Evolutionary conservation across 1,140 invertebrate genomes (phyloP).

Genomic region (Thalassaphorura encarpata): DNA sequence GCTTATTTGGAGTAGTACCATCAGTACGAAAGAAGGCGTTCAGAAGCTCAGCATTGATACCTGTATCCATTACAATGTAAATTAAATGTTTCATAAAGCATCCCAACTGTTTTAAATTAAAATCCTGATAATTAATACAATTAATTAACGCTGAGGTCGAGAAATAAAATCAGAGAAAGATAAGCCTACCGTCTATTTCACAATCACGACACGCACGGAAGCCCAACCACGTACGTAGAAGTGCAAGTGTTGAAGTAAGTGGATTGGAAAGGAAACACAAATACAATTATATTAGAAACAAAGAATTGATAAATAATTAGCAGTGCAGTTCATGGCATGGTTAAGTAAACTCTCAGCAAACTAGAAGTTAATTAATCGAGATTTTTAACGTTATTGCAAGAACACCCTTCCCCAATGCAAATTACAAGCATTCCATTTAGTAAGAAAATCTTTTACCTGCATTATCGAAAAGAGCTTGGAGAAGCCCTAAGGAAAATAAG

Average conservation of each 20-base stretch:
- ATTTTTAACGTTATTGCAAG: background rate
- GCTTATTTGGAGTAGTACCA: background rate
- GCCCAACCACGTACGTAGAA: no score
- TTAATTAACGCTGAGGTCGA: no score
- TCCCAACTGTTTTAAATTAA: no score
- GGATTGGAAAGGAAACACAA: no score
- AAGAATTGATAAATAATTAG: background rate
- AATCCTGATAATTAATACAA: no score
- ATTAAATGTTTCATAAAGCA: no score
- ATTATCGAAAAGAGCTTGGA: conserved; percentile 90
- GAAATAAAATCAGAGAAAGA: background rate
- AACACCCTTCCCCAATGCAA: no score
- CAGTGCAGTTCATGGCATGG: background rate
- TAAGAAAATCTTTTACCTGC: conserved; percentile 53
- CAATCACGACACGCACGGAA: no score
- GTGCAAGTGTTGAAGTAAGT: no score
- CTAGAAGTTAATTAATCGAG: background rate
- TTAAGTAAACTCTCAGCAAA: background rate
- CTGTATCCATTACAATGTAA: no score
- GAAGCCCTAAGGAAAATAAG: conserved; percentile 79
- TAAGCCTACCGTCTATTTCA: conserved; percentile 6
- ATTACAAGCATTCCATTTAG: no score
- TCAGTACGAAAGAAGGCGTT: conserved; percentile 45
- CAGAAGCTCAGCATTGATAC: conserved; percentile 60
- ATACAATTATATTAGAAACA: background rate